Base-by-base conservation (phyloP, 2,797 vertebrate genomes). In the Amazona finschi region DNA sequence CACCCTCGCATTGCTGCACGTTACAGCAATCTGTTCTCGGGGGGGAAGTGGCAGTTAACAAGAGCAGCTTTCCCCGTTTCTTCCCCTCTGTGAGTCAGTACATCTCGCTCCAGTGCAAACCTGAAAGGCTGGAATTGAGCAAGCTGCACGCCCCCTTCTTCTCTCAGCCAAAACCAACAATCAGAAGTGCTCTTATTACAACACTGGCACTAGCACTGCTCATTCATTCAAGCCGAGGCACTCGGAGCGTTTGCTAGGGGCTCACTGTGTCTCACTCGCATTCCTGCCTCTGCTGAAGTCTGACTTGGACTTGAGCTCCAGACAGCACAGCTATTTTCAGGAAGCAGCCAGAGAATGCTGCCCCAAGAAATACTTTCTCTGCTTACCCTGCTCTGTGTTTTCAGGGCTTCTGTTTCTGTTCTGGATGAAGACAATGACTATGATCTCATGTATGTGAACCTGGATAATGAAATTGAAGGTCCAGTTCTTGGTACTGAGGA, bases 121-220 rank as follows among this genome's bases (percentile, higher is more conserved):
- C 93, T 92, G 87, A 81, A 81, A 52, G 91, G 95, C 95, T 75
- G 91, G 83, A 38, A 94, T 76, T 94, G 96, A 91, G 95, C 95
- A 67, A 97, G 33, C 80, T 61, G 78, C 96, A 84, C 88, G 79
- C 89, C 94, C 93, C 97, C 50, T 82, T 62, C 89, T 93, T 89
- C 76, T 91, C 93, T 93, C 81, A 85, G 91, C 95, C 92, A 79
- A 90, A 74, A 85, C 64, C 53, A 72, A 93, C 65, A 94, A 87
- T 66, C 97, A 86, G 97, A 91, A 97, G 97, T 95, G 97, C 97
- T 97, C 96, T 94, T 95, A 93, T 98, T 97, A 84, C 98, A 87
- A 71, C 97, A 76, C 98, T 98, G 98, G 98, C 98, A 98, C 97
- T 82, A 65, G 98, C 96, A 95, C 97, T 96, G 98, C 98, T 98